phyloP scores from a whole-genome alignment of 1,140 invertebrate genomes.

The Panagrolaimus sp. region DNA sequence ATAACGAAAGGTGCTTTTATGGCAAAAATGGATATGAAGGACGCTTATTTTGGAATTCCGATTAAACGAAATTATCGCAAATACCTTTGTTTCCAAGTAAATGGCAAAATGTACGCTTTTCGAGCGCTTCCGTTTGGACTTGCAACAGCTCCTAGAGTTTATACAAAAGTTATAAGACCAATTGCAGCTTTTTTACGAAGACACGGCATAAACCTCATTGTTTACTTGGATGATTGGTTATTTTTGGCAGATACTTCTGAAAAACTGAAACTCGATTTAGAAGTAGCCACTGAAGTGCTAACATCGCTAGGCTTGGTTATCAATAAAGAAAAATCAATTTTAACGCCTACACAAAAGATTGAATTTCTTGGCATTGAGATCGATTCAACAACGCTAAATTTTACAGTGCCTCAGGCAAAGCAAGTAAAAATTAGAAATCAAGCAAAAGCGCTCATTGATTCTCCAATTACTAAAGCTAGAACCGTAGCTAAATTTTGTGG shows the following conservation, averaged over 20 bases:
- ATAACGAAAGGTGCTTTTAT: not conserved
- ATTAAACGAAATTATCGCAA: not conserved
- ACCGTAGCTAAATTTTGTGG: not conserved
- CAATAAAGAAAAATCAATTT: not conserved
- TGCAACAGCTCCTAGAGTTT: not conserved
- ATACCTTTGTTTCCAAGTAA: not conserved
- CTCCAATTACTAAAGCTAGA: not conserved
- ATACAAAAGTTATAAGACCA: constrained; percentile 4
- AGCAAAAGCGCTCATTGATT: not conserved
- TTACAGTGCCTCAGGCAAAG: not conserved
- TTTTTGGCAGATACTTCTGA: not conserved
- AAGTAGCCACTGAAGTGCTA: not conserved
- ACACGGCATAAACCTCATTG: too few relatives aligned
- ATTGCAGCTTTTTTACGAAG: not conserved
- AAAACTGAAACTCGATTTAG: not conserved
- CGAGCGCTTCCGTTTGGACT: not conserved
- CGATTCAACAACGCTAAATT: not conserved
- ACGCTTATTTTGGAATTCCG: not conserved
- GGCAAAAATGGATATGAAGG: not conserved
- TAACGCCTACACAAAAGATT: not conserved
- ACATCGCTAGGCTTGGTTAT: not conserved
- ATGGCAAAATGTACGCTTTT: not conserved
- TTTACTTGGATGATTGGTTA: constrained; percentile 3
- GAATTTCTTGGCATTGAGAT: constrained; percentile 1
- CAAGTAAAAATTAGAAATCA: not conserved